phyloP scores from a whole-genome alignment of 2,888 invertebrate species.

The Allophyes oxyacanthae region DNA sequence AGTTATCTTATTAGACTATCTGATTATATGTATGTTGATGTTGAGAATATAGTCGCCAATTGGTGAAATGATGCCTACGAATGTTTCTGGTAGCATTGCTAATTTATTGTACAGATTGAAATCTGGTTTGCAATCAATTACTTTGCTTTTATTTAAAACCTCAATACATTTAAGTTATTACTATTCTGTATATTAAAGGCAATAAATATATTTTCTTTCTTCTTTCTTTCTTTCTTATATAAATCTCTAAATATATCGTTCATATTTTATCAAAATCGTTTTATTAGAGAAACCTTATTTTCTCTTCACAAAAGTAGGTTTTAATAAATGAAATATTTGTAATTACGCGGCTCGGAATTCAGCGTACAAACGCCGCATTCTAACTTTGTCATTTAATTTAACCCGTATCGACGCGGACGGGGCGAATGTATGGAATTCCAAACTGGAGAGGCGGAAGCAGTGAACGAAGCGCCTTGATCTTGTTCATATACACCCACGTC shows the following conservation, averaged over 20 bases:
- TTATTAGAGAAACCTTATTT: constrained; percentile 29
- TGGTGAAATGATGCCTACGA: background rate
- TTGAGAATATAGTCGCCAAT: background rate
- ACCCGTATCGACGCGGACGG: constrained; percentile 56
- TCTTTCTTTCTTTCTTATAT: too few species aligned
- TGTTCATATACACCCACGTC: constrained; percentile 63
- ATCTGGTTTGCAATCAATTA: constrained; percentile 14
- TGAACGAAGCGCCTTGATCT: constrained; percentile 81
- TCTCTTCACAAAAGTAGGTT: constrained; percentile 43
- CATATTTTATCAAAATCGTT: constrained; percentile 19
- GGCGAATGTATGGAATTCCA: constrained; percentile 71
- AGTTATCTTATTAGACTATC: constrained; percentile 16
- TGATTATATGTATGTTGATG: background rate
- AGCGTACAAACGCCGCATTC: constrained; percentile 44
- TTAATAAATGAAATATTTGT: constrained; percentile 58
- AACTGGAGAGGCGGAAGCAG: constrained; percentile 81
- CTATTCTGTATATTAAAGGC: background rate
- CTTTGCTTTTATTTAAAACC: constrained; percentile 9
- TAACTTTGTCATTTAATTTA: constrained; percentile 61
- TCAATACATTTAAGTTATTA: constrained; percentile 12
- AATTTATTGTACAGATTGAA: background rate
- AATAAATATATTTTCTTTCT: constrained; percentile 24
- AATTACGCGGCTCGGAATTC: constrained; percentile 30
- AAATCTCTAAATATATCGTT: constrained; percentile 11
- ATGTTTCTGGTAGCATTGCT: too few species aligned